Evolutionary conservation across 2,888 invertebrate species (phyloP).

Genomic region (Sphecodes monilicornis): DNA sequence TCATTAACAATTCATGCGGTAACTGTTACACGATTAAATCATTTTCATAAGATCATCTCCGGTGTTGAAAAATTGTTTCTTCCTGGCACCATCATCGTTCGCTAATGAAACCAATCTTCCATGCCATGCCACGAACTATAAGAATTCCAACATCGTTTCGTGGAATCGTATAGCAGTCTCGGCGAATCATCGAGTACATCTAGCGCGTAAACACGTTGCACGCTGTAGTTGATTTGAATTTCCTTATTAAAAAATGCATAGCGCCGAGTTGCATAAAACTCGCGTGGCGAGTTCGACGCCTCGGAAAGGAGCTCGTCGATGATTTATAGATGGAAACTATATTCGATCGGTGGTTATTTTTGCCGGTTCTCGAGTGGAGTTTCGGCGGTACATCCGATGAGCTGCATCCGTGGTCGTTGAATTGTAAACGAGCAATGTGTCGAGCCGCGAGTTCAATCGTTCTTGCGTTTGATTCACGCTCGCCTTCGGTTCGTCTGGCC

Average conservation of each 20-base stretch:
- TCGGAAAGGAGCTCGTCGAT: not conserved
- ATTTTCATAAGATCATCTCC: not conserved
- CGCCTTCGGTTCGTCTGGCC: conserved; percentile 64
- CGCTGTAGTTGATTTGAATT: conserved; percentile 20
- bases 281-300: not conserved
- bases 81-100: not conserved
- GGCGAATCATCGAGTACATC: conserved; percentile 14
- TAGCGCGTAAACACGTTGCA: conserved; percentile 37
- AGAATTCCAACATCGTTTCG: conserved; percentile 36
- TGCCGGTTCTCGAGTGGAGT: conserved; percentile 57
- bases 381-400: conserved; percentile 40
- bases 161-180: conserved; percentile 26
- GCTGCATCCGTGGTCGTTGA: conserved; percentile 46
- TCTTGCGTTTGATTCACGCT: conserved; percentile 65
- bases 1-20: not conserved
- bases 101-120: not conserved
- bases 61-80: not conserved
- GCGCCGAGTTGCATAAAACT: not conserved
- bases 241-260: not conserved
- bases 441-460: conserved; percentile 50
- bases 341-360: conserved; percentile 57
- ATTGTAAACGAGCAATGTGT: conserved; percentile 29
- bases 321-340: not conserved
- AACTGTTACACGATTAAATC: not conserved
- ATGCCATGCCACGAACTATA: conserved; percentile 3